Conservation (phyloP, 2,888 invertebrate genomes). For the Aphrophora alni region DNA sequence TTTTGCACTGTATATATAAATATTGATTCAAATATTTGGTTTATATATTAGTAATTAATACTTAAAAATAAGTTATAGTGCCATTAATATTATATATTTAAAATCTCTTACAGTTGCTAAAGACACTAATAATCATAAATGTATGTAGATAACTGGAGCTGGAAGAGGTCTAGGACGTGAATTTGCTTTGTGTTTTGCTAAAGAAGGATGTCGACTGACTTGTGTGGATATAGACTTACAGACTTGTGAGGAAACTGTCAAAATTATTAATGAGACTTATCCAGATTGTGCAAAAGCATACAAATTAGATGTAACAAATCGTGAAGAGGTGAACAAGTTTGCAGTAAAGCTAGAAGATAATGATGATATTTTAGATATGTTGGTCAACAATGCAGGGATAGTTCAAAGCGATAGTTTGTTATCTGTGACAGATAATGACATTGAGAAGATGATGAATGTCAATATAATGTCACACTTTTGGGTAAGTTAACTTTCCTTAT, state of each 20-base stretch:
- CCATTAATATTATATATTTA: too few relatives aligned
- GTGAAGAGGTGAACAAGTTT: conserved; percentile 31
- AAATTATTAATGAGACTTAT: conserved; percentile 52
- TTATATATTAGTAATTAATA: too few relatives aligned
- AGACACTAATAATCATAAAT: too few relatives aligned
- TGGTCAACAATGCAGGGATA: conserved; percentile 60
- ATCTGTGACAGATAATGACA: conserved; percentile 57
- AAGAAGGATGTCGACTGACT: conserved; percentile 54
- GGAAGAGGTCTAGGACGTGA: conserved; percentile 60
- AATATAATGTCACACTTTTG: conserved; percentile 59
- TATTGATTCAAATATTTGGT: too few relatives aligned
- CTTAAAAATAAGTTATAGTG: too few relatives aligned
- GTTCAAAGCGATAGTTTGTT: conserved; percentile 58
- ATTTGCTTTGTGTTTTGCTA: conserved; percentile 57
- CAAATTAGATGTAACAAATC: conserved; percentile 53
- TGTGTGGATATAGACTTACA: conserved; percentile 49
- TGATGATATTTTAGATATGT: conserved; percentile 58
- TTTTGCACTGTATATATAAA: too few relatives aligned
- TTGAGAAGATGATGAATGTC: conserved; percentile 58
- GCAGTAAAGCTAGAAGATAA: conserved; percentile 31
- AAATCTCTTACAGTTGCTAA: too few relatives aligned
- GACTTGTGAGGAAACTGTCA: conserved; percentile 48
- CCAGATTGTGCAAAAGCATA: conserved; percentile 57
- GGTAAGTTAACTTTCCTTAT: conserved; percentile 56
- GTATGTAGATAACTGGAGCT: conserved; percentile 59